Evolutionary conservation across 2,888 invertebrate genomes (phyloP), one percentile per base, ranked within the genome.

Genomic region (Sesamia inferens): DNA sequence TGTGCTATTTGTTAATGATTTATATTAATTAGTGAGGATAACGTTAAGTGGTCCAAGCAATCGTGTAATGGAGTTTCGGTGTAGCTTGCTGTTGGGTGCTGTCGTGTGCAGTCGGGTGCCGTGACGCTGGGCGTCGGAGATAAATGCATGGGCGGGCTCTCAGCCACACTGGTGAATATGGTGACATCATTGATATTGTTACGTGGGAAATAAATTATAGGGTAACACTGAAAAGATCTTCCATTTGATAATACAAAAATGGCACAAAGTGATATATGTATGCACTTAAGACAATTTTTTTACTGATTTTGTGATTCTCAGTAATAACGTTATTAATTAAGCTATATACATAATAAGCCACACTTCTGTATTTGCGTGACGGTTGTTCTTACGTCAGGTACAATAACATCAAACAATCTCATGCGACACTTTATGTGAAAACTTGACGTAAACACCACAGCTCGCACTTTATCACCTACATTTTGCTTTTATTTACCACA

Each of bases 1-100:
- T 63, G 58, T 74, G 72, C 74, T 78, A 82, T 79, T 79, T 71
- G 73, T 81, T 81, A 86, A 83, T 82, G 69, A 87, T 87, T 83
- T 85, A 87, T 85, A 87, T 85, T 87, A 88, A 89, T 89, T 88
- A 88, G 83, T 61, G 74, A 68, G 83, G 65, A 81, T 87, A 84
- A 72, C 81, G 71, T 83, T 83, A 85, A 89, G 87, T 83, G 85
- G 78, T 71, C 74, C 71, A 85, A 87, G 87, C 87, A 90, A 90
- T 90, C 87, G 82, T 76, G 83, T 90, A 90, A 90, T 90, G 90
- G 90, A 87, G 83, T 86, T 88, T 81, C 85, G 69, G 68, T 89
- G 90, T 89, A 68, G 70, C 51, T 70, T 74, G 61, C 64, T 61
- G 58, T 54, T 14, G 55, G 69, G 51, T 70, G 51, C 31, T 42